Evolutionary conservation across 2,888 invertebrate genomes (phyloP), one percentile per base, ranked within the genome.

Genomic region (Phortica magna): DNA sequence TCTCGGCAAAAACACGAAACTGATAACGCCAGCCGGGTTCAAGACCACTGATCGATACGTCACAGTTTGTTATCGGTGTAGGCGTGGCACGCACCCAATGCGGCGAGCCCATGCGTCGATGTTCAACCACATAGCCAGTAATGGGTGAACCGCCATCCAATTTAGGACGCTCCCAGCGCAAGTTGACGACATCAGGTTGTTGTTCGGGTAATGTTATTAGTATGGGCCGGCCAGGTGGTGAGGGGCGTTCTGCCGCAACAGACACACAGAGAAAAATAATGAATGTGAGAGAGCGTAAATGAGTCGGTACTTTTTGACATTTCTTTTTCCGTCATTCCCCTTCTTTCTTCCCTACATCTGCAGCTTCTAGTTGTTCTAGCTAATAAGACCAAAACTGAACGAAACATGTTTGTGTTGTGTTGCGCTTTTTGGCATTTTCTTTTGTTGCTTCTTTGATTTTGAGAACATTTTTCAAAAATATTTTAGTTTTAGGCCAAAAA

Each of bases 1-100:
- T 99, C 90, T 98, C 95, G 0, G 99, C 98, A 76, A 96, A 95
- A 17, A 98, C 96, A 77, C 99, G 94, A 93, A 98, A 98, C 92
- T 96, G 96, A 91, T 97, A 97, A 73, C 96, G 94, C 94, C 96
- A 96, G 75, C 97, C 97, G 0, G 97, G 96, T 88, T 96, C 96
- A 55, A 98, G 93, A 22, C 97, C 97, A 82, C 95, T 95, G 59
- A 98, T 93, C 67, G 96, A 94, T 48, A 96, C 93, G 91, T 97
- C 96, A 41, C 95, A 95, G 57, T 94, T 94, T 48, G 93, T 92
- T 41, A 96, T 95, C 4, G 96, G 93, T 19, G 94, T 93, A 9
- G 96, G 96, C 10, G 95, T 95, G 9, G 97, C 96, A 79, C 96
- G 94, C 42, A 96, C 95, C 97, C 97, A 98, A 83, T 95, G 95